phyloP scores from a whole-genome alignment of 2,888 invertebrate genomes.

The Hemistola chrysoprasaria region DNA sequence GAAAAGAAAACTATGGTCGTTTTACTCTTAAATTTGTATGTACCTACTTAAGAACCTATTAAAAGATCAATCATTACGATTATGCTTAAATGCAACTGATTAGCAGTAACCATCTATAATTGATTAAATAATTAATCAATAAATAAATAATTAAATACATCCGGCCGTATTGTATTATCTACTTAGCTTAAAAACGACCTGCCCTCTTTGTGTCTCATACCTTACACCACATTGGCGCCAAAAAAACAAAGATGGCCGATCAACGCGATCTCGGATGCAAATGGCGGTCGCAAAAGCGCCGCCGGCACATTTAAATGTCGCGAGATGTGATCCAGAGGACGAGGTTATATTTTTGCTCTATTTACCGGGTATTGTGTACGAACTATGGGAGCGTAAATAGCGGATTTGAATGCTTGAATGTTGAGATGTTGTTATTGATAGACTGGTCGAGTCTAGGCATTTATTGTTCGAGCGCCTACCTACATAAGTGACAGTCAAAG shows the following conservation, averaged over 20 bases:
- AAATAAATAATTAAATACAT: too few relatives aligned
- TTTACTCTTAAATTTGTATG: too few relatives aligned
- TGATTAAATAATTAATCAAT: too few relatives aligned
- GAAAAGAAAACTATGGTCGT: too few relatives aligned
- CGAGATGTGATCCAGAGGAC: conserved; percentile 46
- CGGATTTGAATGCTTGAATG: conserved; percentile 20
- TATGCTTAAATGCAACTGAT: too few relatives aligned
- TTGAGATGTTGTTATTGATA: conserved; percentile 20
- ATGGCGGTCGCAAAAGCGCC: conserved; percentile 71
- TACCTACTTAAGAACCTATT: too few relatives aligned
- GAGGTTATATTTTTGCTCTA: conserved; percentile 65
- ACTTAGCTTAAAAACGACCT: too few relatives aligned
- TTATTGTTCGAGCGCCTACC: too few relatives aligned
- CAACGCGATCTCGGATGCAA: conserved; percentile 75
- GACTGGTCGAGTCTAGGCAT: conserved; percentile 8
- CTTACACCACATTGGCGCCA: conserved; percentile 46
- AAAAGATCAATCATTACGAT: too few relatives aligned
- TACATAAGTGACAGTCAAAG: too few relatives aligned
- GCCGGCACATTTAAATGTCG: conserved; percentile 76
- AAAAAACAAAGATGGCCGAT: conserved; percentile 67
- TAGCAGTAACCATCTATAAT: too few relatives aligned
- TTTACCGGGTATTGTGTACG: conserved; percentile 57
- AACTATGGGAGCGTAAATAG: conserved; percentile 42
- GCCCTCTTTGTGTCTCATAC: conserved; percentile 33
- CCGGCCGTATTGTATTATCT: too few relatives aligned